Conservation (phyloP, 2,113 vertebrate species). For the Dipodomys spectabilis region DNA sequence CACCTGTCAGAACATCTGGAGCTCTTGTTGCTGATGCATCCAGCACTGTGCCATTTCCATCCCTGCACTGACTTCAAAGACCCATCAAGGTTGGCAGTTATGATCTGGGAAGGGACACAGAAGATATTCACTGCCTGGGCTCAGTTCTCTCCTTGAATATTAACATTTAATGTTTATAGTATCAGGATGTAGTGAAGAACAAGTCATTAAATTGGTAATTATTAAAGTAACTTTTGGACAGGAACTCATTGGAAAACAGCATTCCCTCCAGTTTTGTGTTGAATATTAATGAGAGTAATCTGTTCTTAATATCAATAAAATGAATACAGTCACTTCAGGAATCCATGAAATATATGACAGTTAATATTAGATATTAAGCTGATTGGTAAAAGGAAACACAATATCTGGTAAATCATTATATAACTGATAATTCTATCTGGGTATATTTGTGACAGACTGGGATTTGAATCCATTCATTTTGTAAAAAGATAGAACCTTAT, state of each 20-base stretch:
- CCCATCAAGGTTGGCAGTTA: slow-evolving; percentile 56
- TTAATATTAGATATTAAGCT: neutral
- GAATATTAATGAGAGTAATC: slow-evolving; percentile 12
- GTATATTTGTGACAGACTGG: neutral
- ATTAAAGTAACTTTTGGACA: neutral
- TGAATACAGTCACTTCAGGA: neutral
- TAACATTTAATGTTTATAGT: slow-evolving; percentile 12
- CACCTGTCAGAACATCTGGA: slow-evolving; percentile 82
- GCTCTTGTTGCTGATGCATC: slow-evolving; percentile 38
- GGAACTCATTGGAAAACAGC: neutral
- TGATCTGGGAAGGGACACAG: neutral
- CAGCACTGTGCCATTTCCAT: neutral
- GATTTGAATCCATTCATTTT: neutral
- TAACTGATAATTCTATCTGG: too few species aligned
- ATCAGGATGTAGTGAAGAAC: neutral
- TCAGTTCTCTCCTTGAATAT: neutral
- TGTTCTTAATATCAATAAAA: slow-evolving; percentile 39
- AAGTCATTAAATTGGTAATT: slow-evolving; percentile 28
- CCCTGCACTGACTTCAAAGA: slow-evolving; percentile 73
- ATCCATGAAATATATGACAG: neutral
- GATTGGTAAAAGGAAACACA: neutral
- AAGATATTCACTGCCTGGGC: slow-evolving; percentile 1
- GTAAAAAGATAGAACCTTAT: neutral
- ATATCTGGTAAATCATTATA: neutral
- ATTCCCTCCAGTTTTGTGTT: neutral